phyloP scores from a whole-genome alignment of 2,888 invertebrate genomes.

The Epistrophella euchroma region DNA sequence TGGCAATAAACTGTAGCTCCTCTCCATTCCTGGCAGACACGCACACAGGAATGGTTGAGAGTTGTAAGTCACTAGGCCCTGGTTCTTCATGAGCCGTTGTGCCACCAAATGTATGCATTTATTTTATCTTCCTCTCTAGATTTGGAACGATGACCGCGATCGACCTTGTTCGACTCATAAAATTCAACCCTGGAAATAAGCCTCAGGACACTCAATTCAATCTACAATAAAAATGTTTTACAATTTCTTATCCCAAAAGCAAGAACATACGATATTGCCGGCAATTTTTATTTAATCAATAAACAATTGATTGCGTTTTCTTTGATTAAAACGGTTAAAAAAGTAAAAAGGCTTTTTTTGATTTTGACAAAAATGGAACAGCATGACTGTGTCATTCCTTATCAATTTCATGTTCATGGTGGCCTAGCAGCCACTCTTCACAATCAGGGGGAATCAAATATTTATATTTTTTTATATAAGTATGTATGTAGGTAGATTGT shows the following conservation, averaged over 20 bases:
- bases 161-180: no score
- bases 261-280: background rate
- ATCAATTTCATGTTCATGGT: constrained; percentile 32
- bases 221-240: no score
- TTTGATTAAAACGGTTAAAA: background rate
- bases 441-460: constrained; percentile 22
- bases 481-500: background rate
- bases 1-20: no score
- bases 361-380: constrained; percentile 22
- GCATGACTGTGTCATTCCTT: constrained; percentile 23
- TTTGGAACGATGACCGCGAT: no score
- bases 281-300: background rate
- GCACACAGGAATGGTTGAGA: no score
- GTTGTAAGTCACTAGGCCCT: no score
- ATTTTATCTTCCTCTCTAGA: no score
- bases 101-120: no score
- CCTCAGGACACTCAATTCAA: no score
- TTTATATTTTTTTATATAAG: background rate
- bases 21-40: no score
- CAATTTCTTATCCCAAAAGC: background rate
- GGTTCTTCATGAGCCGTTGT: no score
- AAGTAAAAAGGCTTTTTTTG: background rate
- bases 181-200: no score
- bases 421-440: constrained; percentile 1
- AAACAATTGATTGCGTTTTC: background rate